These are phyloP conservation scores for Acanthisitta chloris DNA, from an alignment of 2,113 vertebrate species.

Conservation along the genomic window DNA sequence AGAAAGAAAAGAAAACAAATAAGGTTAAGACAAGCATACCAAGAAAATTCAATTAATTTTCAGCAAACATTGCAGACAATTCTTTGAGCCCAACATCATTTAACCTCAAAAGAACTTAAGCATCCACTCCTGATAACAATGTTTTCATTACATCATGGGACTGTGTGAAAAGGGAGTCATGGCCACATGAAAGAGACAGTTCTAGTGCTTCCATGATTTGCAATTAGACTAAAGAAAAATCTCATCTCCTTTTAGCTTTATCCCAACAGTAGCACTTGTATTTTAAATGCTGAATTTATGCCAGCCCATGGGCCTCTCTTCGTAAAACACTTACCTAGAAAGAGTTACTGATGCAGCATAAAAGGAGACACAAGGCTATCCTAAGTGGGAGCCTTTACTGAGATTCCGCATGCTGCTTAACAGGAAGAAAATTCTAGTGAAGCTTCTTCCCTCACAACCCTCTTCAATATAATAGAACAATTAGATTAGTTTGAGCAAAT, in stretches of 20 bases:
- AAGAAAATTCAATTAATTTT: background rate
- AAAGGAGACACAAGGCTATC: background rate
- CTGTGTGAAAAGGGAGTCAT: background rate
- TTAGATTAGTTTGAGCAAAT: background rate
- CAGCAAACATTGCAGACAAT: background rate
- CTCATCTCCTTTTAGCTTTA: background rate
- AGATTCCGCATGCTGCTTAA: background rate
- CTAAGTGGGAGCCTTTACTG: background rate
- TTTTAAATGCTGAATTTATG: background rate
- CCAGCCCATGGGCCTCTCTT: background rate
- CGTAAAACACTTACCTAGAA: background rate
- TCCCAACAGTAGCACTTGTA: background rate
- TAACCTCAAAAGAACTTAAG: background rate
- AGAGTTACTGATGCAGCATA: background rate
- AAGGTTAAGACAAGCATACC: background rate
- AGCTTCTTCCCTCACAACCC: background rate
- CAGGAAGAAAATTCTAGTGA: background rate
- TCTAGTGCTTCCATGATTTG: background rate
- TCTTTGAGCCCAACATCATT: background rate
- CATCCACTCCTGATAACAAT: background rate
- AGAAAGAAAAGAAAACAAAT: background rate
- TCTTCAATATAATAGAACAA: background rate
- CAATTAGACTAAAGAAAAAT: background rate
- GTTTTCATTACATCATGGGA: background rate
- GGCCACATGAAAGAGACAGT: background rate